Conservation (phyloP, 2,113 vertebrate genomes). For the Indri indri region DNA sequence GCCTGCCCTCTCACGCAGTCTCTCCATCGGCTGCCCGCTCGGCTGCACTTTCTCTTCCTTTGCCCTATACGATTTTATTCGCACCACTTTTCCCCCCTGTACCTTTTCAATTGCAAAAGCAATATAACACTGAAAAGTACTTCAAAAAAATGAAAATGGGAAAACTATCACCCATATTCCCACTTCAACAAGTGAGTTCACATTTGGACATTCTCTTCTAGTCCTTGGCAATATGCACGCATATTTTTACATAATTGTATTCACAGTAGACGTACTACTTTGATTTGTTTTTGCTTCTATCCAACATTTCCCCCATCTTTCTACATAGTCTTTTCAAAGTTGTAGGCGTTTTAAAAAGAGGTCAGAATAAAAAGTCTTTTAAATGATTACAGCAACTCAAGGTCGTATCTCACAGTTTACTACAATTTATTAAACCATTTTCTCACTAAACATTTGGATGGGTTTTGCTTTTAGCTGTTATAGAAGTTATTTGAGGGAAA, state of each 20-base stretch:
- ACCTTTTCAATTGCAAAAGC: neutral
- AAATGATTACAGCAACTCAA: neutral
- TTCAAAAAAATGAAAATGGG: neutral
- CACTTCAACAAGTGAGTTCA: slow-evolving; percentile 6
- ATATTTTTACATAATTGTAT: slow-evolving; percentile 17
- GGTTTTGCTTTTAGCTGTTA: neutral
- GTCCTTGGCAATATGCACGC: neutral
- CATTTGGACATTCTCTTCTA: neutral
- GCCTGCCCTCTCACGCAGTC: neutral
- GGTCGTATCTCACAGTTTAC: neutral
- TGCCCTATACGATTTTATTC: neutral
- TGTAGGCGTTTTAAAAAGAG: neutral
- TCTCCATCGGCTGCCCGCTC: neutral
- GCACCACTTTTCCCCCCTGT: neutral
- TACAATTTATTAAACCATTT: neutral
- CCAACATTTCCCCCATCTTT: neutral
- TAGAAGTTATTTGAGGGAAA: neutral
- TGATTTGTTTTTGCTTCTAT: slow-evolving; percentile 16
- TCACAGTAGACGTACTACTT: neutral
- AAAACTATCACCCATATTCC: neutral
- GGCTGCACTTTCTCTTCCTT: neutral
- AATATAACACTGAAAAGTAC: neutral
- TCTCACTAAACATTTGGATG: neutral
- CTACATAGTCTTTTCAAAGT: neutral
- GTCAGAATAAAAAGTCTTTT: neutral